Evolutionary conservation across 1,140 invertebrate genomes (phyloP).

Genomic region (Panonychus citri): DNA sequence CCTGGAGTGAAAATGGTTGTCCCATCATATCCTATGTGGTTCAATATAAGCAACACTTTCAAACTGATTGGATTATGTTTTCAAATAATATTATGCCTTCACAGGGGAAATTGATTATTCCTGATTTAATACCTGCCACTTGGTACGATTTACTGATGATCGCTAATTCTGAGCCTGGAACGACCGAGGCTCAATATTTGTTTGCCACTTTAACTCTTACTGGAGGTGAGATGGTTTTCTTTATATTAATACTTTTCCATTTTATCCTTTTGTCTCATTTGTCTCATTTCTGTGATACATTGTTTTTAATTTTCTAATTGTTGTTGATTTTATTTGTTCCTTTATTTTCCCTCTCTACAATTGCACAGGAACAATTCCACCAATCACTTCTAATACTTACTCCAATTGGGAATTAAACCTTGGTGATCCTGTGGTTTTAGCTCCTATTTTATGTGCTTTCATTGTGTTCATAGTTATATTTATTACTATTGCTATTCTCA

Average conservation of each 20-base stretch:
- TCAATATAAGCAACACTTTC: slow-evolving; percentile 42
- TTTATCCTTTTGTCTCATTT: neutral
- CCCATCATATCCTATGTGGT: slow-evolving; percentile 87
- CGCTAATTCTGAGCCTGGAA: slow-evolving; percentile 75
- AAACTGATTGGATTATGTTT: slow-evolving; percentile 17
- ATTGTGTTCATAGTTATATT: neutral
- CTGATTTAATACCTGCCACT: slow-evolving; percentile 51
- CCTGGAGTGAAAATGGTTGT: slow-evolving; percentile 84
- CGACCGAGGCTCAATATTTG: slow-evolving; percentile 56
- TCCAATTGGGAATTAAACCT: neutral
- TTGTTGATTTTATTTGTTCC: too few relatives aligned
- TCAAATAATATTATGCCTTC: slow-evolving; percentile 7
- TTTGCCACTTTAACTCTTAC: slow-evolving; percentile 39
- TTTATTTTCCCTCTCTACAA: too few relatives aligned
- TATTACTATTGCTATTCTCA: neutral
- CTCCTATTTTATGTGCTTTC: slow-evolving; percentile 1
- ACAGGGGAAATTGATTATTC: slow-evolving; percentile 15
- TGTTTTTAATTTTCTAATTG: too few relatives aligned
- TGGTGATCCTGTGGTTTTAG: neutral
- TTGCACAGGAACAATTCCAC: neutral
- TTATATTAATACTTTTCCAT: neutral
- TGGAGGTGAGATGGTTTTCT: neutral
- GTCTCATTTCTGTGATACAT: too few relatives aligned
- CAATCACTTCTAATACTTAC: neutral
- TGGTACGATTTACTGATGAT: slow-evolving; percentile 62